Percentiles rank a stretch among this genome's conserved stretches.
Conservation (phyloP, 2,113 vertebrate species). For the Perca fluviatilis region DNA sequence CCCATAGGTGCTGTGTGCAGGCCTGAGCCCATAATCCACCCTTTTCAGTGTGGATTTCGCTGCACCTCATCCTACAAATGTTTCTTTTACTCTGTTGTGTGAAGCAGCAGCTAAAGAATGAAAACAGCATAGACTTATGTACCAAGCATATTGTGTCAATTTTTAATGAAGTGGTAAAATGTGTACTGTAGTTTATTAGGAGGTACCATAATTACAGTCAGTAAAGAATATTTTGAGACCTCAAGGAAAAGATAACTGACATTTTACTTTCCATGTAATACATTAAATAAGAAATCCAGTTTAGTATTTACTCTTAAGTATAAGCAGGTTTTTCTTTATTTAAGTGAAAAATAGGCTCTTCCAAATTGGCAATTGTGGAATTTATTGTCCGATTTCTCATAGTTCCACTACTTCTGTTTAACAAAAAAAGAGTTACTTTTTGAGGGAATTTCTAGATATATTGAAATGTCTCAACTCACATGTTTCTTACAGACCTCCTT, state of each 20-base stretch:
- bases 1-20: slow-evolving; percentile 73
- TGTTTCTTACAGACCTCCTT: no score
- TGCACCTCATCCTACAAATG: slow-evolving; percentile 30
- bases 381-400: background rate
- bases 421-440: background rate
- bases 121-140: background rate
- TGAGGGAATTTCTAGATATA: background rate
- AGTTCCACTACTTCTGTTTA: background rate
- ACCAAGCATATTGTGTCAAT: background rate
- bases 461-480: background rate
- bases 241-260: background rate
- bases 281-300: background rate
- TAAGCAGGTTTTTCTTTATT: background rate
- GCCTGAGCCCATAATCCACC: slow-evolving; percentile 71
- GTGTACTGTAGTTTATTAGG: background rate
- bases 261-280: background rate
- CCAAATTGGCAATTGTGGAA: background rate
- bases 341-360: background rate
- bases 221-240: background rate
- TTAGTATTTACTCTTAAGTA: background rate
- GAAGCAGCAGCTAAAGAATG: slow-evolving; percentile 6
- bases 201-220: background rate
- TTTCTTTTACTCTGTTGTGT: slow-evolving; percentile 22
- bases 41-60: slow-evolving; percentile 61
- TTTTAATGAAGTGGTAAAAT: slow-evolving; percentile 1